Evolutionary conservation across 2,113 vertebrate genomes (phyloP).

Genomic region (Gallinago undulata): DNA sequence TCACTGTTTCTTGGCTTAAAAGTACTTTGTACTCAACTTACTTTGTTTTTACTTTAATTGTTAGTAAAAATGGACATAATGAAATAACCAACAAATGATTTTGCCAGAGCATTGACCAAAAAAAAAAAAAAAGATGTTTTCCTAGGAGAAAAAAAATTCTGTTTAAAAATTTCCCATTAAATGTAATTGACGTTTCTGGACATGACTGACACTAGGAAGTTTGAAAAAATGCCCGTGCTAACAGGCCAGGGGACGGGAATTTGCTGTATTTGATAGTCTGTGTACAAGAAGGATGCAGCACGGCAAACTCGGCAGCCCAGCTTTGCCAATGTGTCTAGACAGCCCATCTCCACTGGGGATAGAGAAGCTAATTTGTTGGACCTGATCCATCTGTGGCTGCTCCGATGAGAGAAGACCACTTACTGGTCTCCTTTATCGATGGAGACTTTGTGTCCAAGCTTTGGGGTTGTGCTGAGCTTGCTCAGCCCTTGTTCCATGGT

Average conservation of each 20-base stretch:
- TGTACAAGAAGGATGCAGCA: constrained; percentile 25
- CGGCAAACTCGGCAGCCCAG: background rate
- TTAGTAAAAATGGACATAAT: background rate
- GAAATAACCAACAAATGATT: background rate
- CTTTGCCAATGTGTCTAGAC: constrained; percentile 64
- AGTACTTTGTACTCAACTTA: background rate
- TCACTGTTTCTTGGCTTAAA: background rate
- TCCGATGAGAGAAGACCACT: background rate
- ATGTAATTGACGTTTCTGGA: background rate
- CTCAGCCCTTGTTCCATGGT: background rate
- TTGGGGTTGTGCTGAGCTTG: background rate
- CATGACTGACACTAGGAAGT: background rate
- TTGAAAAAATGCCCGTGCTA: background rate
- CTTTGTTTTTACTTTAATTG: background rate
- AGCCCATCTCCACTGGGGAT: constrained; percentile 21
- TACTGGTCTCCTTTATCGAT: background rate
- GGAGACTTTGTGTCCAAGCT: background rate
- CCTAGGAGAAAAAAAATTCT: background rate
- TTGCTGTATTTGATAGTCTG: constrained; percentile 1
- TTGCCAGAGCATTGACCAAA: background rate
- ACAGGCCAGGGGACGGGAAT: background rate
- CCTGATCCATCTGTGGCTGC: background rate
- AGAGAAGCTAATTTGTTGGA: constrained; percentile 36
- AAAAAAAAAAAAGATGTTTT: background rate
- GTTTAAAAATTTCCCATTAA: background rate